Evolutionary conservation across 1,140 invertebrate species (phyloP).

Genomic region (Temnothorax nylanderi): DNA sequence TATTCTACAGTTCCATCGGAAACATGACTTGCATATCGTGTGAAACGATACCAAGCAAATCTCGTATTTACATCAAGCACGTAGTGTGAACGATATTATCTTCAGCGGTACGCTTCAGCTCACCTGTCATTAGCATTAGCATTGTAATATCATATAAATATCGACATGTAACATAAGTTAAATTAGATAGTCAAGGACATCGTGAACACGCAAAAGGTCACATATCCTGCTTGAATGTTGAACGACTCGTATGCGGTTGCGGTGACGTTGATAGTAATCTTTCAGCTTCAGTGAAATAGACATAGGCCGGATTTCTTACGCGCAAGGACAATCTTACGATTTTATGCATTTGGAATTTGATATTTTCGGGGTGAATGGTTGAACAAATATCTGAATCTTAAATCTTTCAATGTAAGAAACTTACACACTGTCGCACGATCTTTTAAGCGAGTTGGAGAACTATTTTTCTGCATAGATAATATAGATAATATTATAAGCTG

Average conservation of each 20-base stretch:
- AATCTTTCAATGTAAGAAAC: background rate
- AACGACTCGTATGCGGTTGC: background rate
- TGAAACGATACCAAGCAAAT: background rate
- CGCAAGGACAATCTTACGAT: background rate
- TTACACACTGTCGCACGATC: background rate
- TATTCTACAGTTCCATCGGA: background rate
- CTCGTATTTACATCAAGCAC: background rate
- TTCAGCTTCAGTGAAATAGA: background rate
- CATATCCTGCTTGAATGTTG: background rate
- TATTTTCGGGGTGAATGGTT: background rate
- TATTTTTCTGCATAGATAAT: background rate
- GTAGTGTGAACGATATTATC: conserved; percentile 30
- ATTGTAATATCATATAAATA: conserved; percentile 18
- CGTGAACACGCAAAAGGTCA: conserved; percentile 20
- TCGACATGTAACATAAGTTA: conserved; percentile 7
- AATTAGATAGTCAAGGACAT: conserved; percentile 22
- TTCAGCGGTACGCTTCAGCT: conserved; percentile 28
- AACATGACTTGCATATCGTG: background rate
- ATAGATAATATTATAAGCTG: background rate
- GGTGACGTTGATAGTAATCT: conserved; percentile 18
- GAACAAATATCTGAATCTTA: background rate
- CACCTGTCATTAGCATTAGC: conserved; percentile 32
- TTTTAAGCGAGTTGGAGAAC: background rate
- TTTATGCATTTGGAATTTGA: background rate
- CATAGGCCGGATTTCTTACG: background rate